Evolutionary conservation across 2,113 vertebrate genomes (phyloP).

Genomic region (Siphamia tubifer): DNA sequence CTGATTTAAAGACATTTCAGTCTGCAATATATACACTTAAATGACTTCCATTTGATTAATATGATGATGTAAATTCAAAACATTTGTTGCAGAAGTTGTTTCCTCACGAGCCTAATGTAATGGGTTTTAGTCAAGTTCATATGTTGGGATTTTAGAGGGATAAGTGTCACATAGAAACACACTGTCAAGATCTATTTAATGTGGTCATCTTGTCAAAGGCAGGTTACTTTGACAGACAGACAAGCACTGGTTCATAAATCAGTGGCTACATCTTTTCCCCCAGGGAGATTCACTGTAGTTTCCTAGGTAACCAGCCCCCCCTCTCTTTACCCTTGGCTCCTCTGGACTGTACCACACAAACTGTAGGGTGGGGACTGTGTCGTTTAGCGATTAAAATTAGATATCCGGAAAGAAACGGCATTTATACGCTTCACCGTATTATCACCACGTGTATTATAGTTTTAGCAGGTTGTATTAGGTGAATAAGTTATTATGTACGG

Average conservation of each 20-base stretch:
- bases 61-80: not conserved
- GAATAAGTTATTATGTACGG: accelerated
- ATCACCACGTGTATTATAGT: too few relatives aligned
- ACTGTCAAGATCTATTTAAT: not conserved
- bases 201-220: slow-evolving; percentile 6
- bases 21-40: too few relatives aligned
- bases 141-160: not conserved
- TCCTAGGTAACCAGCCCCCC: slow-evolving; percentile 79
- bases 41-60: not conserved
- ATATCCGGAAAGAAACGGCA: not conserved
- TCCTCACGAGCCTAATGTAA: not conserved
- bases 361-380: slow-evolving; percentile 8
- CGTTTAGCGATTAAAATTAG: not conserved
- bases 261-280: slow-evolving; percentile 62
- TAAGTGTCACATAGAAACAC: not conserved
- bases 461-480: accelerated
- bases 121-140: not conserved
- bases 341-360: slow-evolving; percentile 69
- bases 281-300: slow-evolving; percentile 77
- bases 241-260: slow-evolving; percentile 68
- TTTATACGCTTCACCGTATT: too few relatives aligned
- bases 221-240: slow-evolving; percentile 41
- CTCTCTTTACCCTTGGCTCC: slow-evolving; percentile 61
- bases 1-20: not conserved
- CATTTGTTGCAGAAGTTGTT: not conserved